Evolutionary conservation across 2,888 invertebrate species (phyloP), one percentile per base, ranked within the genome.

Genomic region (Bellardia bayeri): DNA sequence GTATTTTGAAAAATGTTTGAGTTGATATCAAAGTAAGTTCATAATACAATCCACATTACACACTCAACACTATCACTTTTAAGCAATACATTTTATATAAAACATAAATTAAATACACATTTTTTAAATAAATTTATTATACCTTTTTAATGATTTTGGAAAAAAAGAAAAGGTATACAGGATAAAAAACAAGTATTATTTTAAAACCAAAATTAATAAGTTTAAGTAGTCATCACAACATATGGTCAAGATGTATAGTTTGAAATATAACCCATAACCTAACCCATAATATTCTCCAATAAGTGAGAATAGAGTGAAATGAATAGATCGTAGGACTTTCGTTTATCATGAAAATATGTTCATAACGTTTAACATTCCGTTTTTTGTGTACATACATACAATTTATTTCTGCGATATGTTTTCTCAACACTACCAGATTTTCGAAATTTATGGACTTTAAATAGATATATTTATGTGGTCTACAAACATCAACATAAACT

Each of bases 141-240:
- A 42, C 16, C 42, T 42, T 56, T 42, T 74, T 14, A 42, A 45
- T 74, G 74, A 74, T 74, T 74, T 61, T 14, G 13, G 8, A 40
- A 66, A 16, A 16, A 9, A 3, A 51, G 2, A n/a, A 49, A 49
- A 13, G 8, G 30, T 33, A n/a, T n/a, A 8, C 1, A 51, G 14
- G 33, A 14, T 30, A 30, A 16, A 69, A 42, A 54, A 56, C 0
- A 40, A 58, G 37, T 13, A 9, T 30, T 33, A n/a, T 30, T 37
- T 68, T 68, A 66, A 82, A 37, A 37, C 16, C 58, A 66, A 82
- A 82, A 82, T 82, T 68, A 82, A 68, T 75, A 68, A 58, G 45
- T 61, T 68, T 40, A 75, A 82, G 37, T n/a, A 56, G 45, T 45
- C 16, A 58, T 45, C 16, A 58, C 58, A 68, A 61, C 79, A 79